Base-by-base conservation (phyloP, 1,140 invertebrate species). In the Microplitis demolitor region DNA sequence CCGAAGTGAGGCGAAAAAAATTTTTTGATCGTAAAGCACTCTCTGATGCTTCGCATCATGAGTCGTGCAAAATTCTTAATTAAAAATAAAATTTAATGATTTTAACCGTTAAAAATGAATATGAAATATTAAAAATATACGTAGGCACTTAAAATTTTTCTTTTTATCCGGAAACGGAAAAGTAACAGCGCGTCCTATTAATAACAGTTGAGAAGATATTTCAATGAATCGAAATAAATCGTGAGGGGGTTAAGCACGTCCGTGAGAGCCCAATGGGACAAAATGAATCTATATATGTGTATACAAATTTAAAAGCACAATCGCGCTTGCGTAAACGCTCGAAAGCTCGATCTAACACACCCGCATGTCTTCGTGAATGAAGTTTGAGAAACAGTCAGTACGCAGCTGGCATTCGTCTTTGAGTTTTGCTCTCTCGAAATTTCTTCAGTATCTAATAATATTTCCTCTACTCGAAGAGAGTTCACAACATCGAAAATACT, bases 141-240 rank as follows among this genome's bases (percentile, higher is more conserved):
- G 39, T 45, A 11, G 11, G 39, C 11, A 11, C 39, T 45, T 9
- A 45, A 45, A 9, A 45, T 45, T 45, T 45, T 45, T 45, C 39
- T 45, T 54, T 67, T 54, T 33, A 54, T 67, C 51, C 66, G 51
- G 66, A 67, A 67, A 67, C 45, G 51, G 66, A 54, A 67, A 54
- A 67, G 51, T 39, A 67, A 39, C 24, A 39, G 66, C 14, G 14
- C 4, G 33, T 24, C 51, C 51, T 67, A 67, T 67, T 67, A 67
- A 67, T 67, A 67, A 16, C 50, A 67, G 37, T 67, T 34, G 33
- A 54, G 66, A 31, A 67, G 66, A 67, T 54, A 54, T 67, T 67
- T 67, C 66, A 67, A 67, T 67, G 66, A 67, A 67, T 67, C 34
- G 66, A 67, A 66, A 66, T 66, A 66, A 66, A 66, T 66, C 63